Percentiles rank a stretch among this genome's conserved stretches.
Evolutionary conservation across 1,140 invertebrate species (phyloP).

Genomic region (Antheraea mylitta): DNA sequence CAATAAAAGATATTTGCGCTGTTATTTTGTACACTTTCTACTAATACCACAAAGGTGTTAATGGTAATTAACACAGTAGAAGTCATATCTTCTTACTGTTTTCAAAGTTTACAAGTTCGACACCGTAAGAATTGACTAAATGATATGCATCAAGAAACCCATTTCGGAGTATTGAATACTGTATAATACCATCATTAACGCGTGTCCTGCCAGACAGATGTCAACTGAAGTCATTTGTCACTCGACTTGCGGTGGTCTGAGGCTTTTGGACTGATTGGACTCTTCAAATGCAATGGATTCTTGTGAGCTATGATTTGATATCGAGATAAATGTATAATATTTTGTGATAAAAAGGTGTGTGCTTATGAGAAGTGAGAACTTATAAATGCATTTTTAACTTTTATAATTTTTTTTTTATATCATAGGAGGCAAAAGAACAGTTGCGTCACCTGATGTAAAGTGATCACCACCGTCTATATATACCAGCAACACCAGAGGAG

Average conservation of each 20-base stretch:
- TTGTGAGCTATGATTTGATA: background rate
- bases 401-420: no score
- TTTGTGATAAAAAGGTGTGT: background rate
- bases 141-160: background rate
- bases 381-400: no score
- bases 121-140: background rate
- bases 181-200: slow-evolving; percentile 34
- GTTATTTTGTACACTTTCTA: no score
- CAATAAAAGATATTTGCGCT: no score
- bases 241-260: slow-evolving; percentile 1
- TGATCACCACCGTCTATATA: no score
- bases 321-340: background rate
- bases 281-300: slow-evolving; percentile 3
- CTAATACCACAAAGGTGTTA: no score
- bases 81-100: no score
- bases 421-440: no score
- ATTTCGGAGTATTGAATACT: background rate
- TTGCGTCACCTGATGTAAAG: no score
- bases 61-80: no score
- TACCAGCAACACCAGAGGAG: no score
- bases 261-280: slow-evolving; percentile 23
- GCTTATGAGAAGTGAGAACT: background rate
- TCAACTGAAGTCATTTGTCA: slow-evolving; percentile 24
- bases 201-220: slow-evolving; percentile 4
- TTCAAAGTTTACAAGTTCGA: no score